Conservation (phyloP, 2,888 invertebrate species). For the Gymnocheta viridis region DNA sequence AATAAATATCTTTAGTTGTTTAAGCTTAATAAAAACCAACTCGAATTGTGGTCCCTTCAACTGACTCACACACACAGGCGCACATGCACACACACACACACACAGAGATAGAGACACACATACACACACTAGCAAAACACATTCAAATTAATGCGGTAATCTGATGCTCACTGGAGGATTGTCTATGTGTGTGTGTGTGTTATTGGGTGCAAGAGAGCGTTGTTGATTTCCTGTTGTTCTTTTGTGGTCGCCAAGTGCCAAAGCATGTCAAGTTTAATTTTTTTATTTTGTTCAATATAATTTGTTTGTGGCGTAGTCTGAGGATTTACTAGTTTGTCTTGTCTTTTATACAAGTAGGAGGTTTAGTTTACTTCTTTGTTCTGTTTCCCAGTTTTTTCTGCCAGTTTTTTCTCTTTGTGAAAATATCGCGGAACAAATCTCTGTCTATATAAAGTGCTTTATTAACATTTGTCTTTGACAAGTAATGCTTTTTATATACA, state of each 20-base stretch:
- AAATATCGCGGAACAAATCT: not conserved
- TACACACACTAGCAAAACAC: not conserved
- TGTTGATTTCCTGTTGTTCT: slow-evolving; percentile 14
- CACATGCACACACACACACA: not conserved
- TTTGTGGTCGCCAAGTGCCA: no score
- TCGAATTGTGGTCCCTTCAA: slow-evolving; percentile 23
- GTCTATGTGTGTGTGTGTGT: slow-evolving; percentile 3
- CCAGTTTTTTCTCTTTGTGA: slow-evolving; percentile 1
- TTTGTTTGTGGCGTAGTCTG: slow-evolving; percentile 27
- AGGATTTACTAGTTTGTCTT: not conserved
- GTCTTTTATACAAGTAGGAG: not conserved
- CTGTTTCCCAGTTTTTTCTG: not conserved
- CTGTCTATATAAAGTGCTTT: slow-evolving; percentile 15
- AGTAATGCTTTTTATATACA: not conserved
- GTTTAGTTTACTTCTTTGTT: not conserved
- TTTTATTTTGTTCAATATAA: not conserved
- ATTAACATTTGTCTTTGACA: not conserved
- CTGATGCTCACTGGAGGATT: not conserved
- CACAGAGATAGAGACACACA: no score
- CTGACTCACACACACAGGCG: not conserved
- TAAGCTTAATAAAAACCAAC: slow-evolving; percentile 54
- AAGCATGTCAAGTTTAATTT: no score
- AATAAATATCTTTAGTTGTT: slow-evolving; percentile 60
- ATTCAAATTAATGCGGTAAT: slow-evolving; percentile 26
- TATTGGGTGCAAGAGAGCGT: not conserved